Evolutionary conservation across 2,113 vertebrate genomes (phyloP).

Genomic region (Engraulis encrasicolus): DNA sequence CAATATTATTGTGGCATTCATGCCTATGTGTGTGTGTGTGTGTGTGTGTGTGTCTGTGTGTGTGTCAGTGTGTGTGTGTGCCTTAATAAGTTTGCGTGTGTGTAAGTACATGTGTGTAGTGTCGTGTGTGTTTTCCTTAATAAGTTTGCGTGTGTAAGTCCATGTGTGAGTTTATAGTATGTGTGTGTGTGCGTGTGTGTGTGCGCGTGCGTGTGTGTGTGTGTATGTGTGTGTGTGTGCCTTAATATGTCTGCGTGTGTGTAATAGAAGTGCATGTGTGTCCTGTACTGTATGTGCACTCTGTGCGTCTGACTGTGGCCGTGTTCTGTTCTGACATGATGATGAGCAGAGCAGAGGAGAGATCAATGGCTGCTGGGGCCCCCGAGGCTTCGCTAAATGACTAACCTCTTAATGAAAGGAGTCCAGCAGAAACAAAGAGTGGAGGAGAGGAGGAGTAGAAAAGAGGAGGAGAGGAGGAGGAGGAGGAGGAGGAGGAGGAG

Average conservation of each 20-base stretch:
- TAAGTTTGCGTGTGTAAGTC: not conserved
- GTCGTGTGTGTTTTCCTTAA: not conserved
- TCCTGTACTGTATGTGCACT: not conserved
- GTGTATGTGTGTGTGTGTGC: not conserved
- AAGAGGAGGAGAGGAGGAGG: too few relatives aligned
- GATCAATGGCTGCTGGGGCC: not conserved
- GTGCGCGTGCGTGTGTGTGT: not conserved
- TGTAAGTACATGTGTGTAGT: not conserved
- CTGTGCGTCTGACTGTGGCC: not conserved
- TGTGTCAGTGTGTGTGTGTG: not conserved
- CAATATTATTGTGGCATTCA: too few relatives aligned
- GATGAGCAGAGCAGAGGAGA: not conserved
- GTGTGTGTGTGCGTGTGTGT: not conserved
- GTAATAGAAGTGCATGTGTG: too few relatives aligned
- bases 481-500: too few relatives aligned
- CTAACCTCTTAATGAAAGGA: conserved; percentile 10
- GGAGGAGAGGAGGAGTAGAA: too few relatives aligned
- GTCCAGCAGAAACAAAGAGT: not conserved
- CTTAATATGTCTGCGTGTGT: too few relatives aligned
- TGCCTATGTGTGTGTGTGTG: too few relatives aligned
- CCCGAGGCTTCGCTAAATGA: conserved; percentile 7
- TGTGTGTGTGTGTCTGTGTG: too few relatives aligned
- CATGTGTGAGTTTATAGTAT: not conserved
- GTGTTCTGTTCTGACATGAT: not conserved
- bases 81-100: not conserved